Evolutionary conservation across 2,113 vertebrate species (phyloP).

Genomic region (Pelobates fuscus): DNA sequence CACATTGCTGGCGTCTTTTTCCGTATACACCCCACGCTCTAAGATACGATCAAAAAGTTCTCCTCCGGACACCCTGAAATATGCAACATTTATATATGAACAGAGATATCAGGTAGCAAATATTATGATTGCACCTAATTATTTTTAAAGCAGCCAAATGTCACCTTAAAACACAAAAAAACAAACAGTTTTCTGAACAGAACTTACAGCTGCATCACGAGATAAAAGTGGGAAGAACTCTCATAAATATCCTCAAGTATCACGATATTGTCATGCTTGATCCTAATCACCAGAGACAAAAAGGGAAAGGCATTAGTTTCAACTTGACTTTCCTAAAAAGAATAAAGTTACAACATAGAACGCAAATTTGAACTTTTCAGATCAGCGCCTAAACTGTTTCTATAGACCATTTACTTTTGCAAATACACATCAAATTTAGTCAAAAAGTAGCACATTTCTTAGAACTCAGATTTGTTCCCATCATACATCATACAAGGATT

Average conservation of each 20-base stretch:
- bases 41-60: conserved; percentile 93
- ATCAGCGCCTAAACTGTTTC: too few relatives aligned
- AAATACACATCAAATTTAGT: too few relatives aligned
- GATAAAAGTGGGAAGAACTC: conserved; percentile 89
- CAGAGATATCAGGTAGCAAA: neutral
- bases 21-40: conserved; percentile 87
- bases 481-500: too few relatives aligned
- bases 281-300: conserved; percentile 68
- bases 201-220: conserved; percentile 96
- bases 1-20: conserved; percentile 88
- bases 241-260: conserved; percentile 93
- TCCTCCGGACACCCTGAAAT: conserved; percentile 85
- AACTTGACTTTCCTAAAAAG: neutral
- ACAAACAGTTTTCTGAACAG: neutral
- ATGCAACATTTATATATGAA: neutral
- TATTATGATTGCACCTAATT: neutral
- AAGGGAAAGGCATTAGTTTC: neutral
- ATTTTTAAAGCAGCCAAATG: neutral
- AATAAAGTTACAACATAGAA: neutral
- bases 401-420: too few relatives aligned
- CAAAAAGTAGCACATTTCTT: too few relatives aligned
- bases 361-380: too few relatives aligned
- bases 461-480: too few relatives aligned
- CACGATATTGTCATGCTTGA: conserved; percentile 93
- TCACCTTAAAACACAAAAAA: neutral